Conservation (phyloP, 2,888 invertebrate species). For the Parnassius glacialis region DNA sequence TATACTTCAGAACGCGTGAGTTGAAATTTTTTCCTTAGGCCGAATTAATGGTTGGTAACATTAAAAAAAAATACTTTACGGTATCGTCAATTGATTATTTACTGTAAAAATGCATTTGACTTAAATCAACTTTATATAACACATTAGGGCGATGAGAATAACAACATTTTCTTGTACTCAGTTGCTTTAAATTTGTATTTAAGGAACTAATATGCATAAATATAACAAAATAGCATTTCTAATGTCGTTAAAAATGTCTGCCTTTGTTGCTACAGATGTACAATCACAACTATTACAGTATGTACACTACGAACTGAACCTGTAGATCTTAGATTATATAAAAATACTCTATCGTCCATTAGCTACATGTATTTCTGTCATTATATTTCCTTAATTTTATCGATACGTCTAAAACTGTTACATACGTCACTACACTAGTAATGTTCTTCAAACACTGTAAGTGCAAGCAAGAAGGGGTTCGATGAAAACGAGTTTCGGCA, state of each 20-base stretch:
- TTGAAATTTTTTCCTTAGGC: background rate
- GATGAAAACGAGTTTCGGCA: background rate
- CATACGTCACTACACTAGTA: too few species aligned
- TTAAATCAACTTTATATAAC: constrained; percentile 1
- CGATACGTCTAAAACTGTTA: too few species aligned
- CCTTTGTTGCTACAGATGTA: too few species aligned
- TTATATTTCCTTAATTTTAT: too few species aligned
- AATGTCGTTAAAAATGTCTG: too few species aligned
- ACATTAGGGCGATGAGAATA: background rate
- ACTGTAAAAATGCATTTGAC: background rate
- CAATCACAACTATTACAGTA: too few species aligned
- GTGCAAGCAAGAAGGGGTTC: too few species aligned
- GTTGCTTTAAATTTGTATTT: constrained; percentile 1
- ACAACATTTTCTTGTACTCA: constrained; percentile 6
- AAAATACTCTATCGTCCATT: too few species aligned
- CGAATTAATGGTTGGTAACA: constrained; percentile 18
- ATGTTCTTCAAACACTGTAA: too few species aligned
- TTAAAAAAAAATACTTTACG: constrained; percentile 10
- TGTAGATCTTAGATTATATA: too few species aligned
- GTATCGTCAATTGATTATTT: background rate
- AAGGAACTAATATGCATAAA: constrained; percentile 11
- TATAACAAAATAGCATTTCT: constrained; percentile 1
- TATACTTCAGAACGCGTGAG: background rate
- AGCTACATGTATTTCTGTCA: too few species aligned
- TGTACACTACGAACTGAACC: too few species aligned